phyloP scores from a whole-genome alignment of 2,113 vertebrate species.

The Sceloporus undulatus region DNA sequence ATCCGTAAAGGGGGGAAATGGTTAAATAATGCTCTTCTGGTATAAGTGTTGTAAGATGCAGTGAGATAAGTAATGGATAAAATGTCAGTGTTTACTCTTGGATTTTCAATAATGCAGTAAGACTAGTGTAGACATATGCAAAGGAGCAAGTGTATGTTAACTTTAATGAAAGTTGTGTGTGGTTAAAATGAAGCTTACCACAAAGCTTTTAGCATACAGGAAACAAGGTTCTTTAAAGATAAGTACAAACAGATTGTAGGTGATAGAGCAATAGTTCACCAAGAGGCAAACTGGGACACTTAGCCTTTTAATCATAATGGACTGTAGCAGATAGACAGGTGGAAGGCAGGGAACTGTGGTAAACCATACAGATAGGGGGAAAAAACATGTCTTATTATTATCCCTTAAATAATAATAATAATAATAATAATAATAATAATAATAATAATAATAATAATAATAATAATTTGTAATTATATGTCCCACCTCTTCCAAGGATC shows the following conservation, averaged over 20 bases:
- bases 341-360: too few relatives aligned
- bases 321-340: neutral
- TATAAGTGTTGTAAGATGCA: slow-evolving; percentile 14
- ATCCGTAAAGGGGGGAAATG: rapidly evolving
- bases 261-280: slow-evolving; percentile 41
- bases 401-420: too few relatives aligned
- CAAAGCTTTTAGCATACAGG: slow-evolving; percentile 52
- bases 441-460: too few relatives aligned
- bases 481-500: too few relatives aligned
- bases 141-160: slow-evolving; percentile 26
- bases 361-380: neutral
- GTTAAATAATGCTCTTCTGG: neutral
- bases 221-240: slow-evolving; percentile 31
- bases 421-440: too few relatives aligned
- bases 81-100: slow-evolving; percentile 22
- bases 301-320: neutral
- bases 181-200: slow-evolving; percentile 12
- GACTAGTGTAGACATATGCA: neutral
- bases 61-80: neutral
- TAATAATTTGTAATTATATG: too few relatives aligned
- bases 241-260: slow-evolving; percentile 39
- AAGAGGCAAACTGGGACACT: neutral
- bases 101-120: slow-evolving; percentile 9
- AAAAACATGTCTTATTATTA: too few relatives aligned
- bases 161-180: slow-evolving; percentile 35